Base-by-base conservation (phyloP, 2,797 vertebrate genomes). In the Chlorospingus flavigularis region DNA sequence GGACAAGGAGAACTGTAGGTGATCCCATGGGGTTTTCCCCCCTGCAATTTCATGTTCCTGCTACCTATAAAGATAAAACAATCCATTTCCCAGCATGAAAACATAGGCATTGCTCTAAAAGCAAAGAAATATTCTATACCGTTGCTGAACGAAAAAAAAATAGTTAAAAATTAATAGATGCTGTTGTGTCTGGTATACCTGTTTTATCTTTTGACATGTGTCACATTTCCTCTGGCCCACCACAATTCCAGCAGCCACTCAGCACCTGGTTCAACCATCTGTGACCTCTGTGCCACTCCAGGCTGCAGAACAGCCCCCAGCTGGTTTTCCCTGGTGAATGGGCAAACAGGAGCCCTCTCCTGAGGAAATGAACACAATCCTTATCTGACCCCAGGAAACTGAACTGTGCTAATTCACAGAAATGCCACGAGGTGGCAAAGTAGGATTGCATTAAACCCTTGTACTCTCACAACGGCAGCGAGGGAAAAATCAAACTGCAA, bases 331-430 rank as follows among this genome's bases (percentile, higher is more conserved):
- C 28, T 23, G 13, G 16, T 12, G 28, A 26, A 39, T 0, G 4
- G 6, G 26, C 25, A 61, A 26, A 25, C 8, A 68, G 8, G 50
- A 85, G 4, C 13, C 24, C 11, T 9, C 21, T 21, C 18, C 50
- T 16, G 2, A 50, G 53, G 48, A 45, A 60, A 43, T 0, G 4
- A 77, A n/a, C 0, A 0, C 1, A 18, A 78, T 13, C 26, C 31
- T 10, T 0, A 31, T 20, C 2, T 0, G 17, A 28, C 3, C 28
- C 1, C 4, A 18, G 35, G 23, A 53, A 55, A 42, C 0, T 0
- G 10, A 31, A 6, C 21, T 4, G 42, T 5, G 51, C 33, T 25
- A 55, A 78, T 92, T 78, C 88, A 35, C 3, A 39, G 43, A 24
- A 2, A 4, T 0, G 37, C 51, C 95, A 88, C 76, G 51, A 93